These are phyloP conservation scores for Drosophila bipectinata DNA, from an alignment of 1,140 invertebrate genomes.

Conservation along the genomic window DNA sequence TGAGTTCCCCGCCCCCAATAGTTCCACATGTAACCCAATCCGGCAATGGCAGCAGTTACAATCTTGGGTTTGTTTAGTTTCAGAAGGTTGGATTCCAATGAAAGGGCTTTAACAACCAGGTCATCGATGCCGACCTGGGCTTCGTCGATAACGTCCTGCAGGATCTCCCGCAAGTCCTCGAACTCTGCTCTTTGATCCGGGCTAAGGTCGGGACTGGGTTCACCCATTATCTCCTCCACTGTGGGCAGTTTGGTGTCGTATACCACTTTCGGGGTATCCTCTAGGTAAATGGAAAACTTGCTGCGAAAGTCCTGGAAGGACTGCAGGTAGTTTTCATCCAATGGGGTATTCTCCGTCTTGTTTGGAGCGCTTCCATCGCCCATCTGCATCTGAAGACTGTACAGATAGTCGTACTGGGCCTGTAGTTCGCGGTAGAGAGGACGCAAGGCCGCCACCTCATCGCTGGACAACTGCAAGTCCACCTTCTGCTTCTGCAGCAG, in stretches of 20 bases:
- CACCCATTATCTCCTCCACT: slow-evolving; percentile 57
- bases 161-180: slow-evolving; percentile 56
- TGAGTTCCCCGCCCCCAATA: slow-evolving; percentile 51
- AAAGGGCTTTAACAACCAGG: slow-evolving; percentile 51
- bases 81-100: slow-evolving; percentile 56
- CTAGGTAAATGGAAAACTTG: slow-evolving; percentile 39
- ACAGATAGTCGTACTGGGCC: slow-evolving; percentile 63
- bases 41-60: slow-evolving; percentile 57
- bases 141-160: slow-evolving; percentile 74
- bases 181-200: slow-evolving; percentile 53
- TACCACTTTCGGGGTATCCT: slow-evolving; percentile 36
- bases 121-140: slow-evolving; percentile 61
- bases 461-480: slow-evolving; percentile 50
- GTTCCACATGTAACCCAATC: slow-evolving; percentile 52
- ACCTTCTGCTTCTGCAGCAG: slow-evolving; percentile 48
- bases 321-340: slow-evolving; percentile 39
- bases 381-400: slow-evolving; percentile 35
- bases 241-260: slow-evolving; percentile 70
- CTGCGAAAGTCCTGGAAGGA: slow-evolving; percentile 48
- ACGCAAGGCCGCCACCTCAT: slow-evolving; percentile 58
- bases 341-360: background rate
- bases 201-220: slow-evolving; percentile 28
- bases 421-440: slow-evolving; percentile 69
- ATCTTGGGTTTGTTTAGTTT: slow-evolving; percentile 74
- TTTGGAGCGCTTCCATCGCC: slow-evolving; percentile 52